Base-by-base conservation (phyloP, 2,113 vertebrate genomes). In the Crocuta crocuta region DNA sequence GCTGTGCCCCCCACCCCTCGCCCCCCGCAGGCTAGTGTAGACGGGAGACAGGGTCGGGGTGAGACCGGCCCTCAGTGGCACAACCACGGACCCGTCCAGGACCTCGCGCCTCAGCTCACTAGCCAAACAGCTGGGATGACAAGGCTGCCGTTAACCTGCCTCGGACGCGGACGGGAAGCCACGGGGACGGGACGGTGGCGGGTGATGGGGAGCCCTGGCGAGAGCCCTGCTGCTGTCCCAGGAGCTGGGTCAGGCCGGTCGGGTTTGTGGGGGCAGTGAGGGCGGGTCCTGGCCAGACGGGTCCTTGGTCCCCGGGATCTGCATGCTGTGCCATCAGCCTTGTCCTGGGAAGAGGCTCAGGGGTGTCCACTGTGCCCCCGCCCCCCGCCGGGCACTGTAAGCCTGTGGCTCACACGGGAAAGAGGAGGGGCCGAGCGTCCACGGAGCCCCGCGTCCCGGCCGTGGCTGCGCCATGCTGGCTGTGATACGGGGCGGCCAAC, bases 21-120 rank as follows among this genome's bases (percentile, higher is more conserved):
- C 1, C 50, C 12, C 16, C 50, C 19, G 0, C 28, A 7, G 5
- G 1, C 8, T 4, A 35, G 87, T 24, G 79, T 17, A n/a, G 24
- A 2, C 13, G 2, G 74, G 17, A 39, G 65, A 26, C 1, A 4
- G 4, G 33, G 13, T 0, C 3, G 0, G 6, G 7, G 31, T 13
- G 1, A 3, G 16, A 50, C 2, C 4, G 7, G 65, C 8, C 45
- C 7, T 7, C 0, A 0, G 1, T 0, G 24, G 17, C 83, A 55
- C 53, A 17, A 17, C 4, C 23, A 0, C 1, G 71, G 39, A 26
- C 39, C 39, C 11, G 3, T 39, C 23, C 1, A 1, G 71, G 39
- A 2, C 26, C 12, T 1, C 13, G 39, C 11, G 12, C 23, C 12
- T 43, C 39, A 12, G 39, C 71, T 43, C 23, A 12, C 8, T 6